phyloP scores from a whole-genome alignment of 2,113 vertebrate species.

The Rhegmatorhina hoffmannsi region DNA sequence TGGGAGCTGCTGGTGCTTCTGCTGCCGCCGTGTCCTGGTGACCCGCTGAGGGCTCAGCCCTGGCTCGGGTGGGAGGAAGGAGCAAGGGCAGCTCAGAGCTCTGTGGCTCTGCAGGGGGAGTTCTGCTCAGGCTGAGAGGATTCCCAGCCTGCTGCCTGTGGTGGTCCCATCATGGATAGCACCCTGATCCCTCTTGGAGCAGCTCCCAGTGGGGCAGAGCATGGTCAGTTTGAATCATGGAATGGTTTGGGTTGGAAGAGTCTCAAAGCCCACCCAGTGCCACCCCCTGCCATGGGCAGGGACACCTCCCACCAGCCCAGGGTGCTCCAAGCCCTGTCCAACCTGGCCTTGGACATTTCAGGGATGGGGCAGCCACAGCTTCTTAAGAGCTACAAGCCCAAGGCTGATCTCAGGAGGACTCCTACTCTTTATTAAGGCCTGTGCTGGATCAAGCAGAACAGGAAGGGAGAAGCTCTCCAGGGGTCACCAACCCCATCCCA shows the following conservation, averaged over 20 bases:
- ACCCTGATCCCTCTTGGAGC: neutral
- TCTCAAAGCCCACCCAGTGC: neutral
- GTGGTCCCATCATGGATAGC: fast-evolving
- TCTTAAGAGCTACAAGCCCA: neutral
- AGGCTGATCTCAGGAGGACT: neutral
- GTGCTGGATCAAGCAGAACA: neutral
- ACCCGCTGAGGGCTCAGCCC: neutral
- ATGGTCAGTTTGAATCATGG: neutral
- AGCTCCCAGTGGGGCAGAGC: neutral
- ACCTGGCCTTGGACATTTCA: neutral
- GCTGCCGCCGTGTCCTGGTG: neutral
- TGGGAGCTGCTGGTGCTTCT: neutral
- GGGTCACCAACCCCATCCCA: neutral
- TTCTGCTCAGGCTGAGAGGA: neutral
- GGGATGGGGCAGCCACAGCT: neutral
- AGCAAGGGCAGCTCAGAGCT: neutral
- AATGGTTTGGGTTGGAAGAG: neutral
- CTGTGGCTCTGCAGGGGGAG: neutral
- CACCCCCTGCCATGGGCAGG: neutral
- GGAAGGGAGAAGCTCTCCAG: neutral
- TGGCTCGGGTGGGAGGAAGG: neutral
- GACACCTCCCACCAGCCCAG: neutral
- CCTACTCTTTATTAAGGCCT: neutral
- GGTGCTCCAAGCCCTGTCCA: neutral
- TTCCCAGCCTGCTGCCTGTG: neutral